These are phyloP conservation scores for Halocynthia roretzi DNA, from an alignment of 23 tunicate species.

Conservation along the genomic window DNA sequence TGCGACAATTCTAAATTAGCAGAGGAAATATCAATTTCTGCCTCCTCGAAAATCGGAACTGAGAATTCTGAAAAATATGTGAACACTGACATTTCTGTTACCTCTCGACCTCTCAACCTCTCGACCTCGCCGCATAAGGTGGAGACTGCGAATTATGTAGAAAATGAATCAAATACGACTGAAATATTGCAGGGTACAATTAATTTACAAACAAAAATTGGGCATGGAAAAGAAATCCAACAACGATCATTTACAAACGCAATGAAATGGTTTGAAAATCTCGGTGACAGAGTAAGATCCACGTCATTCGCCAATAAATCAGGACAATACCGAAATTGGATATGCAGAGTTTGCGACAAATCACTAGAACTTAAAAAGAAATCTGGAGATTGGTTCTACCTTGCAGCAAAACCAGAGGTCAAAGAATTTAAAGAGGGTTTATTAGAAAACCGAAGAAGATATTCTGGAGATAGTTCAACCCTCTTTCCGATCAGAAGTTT, in stretches of 20 bases:
- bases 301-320: neutral
- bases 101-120: no score
- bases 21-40: no score
- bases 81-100: no score
- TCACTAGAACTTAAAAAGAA: constrained; percentile 54
- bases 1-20: no score
- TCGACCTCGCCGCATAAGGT: neutral
- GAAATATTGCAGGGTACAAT: neutral
- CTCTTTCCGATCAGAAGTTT: no score
- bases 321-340: constrained; percentile 19
- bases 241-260: constrained; percentile 1
- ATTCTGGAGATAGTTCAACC: neutral
- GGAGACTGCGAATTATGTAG: neutral
- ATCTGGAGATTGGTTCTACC: constrained; percentile 67
- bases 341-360: constrained; percentile 63
- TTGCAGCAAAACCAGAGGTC: constrained; percentile 25
- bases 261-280: neutral
- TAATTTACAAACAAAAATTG: neutral
- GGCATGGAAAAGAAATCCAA: neutral
- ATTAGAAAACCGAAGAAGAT: neutral
- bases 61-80: no score
- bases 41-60: no score
- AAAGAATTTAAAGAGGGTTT: constrained; percentile 16
- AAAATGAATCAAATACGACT: neutral
- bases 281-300: neutral